Evolutionary conservation across 1,140 invertebrate species (phyloP).

Genomic region (Heliconius himera): DNA sequence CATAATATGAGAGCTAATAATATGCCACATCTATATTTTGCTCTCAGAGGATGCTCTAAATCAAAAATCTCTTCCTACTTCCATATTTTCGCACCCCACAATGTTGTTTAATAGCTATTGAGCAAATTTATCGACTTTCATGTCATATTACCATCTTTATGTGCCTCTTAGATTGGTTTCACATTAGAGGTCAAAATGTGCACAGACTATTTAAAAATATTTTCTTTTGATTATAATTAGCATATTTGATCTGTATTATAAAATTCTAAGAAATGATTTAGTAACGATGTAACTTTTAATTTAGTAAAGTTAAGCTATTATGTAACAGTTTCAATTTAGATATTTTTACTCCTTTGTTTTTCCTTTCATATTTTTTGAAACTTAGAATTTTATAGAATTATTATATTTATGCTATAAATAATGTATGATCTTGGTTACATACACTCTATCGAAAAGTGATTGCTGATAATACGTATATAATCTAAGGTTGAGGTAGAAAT

Average conservation of each 20-base stretch:
- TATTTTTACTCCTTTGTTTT: too few relatives aligned
- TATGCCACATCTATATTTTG: slow-evolving; percentile 27
- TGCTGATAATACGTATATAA: too few relatives aligned
- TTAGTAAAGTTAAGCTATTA: too few relatives aligned
- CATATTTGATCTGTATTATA: neutral
- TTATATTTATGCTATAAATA: too few relatives aligned
- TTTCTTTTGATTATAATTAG: too few relatives aligned
- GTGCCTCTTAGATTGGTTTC: slow-evolving; percentile 56
- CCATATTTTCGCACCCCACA: slow-evolving; percentile 78
- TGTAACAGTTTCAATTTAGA: too few relatives aligned
- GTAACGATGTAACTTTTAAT: too few relatives aligned
- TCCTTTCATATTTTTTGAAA: too few relatives aligned
- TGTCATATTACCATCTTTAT: slow-evolving; percentile 76
- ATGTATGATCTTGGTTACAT: neutral
- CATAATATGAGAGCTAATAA: neutral
- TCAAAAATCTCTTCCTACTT: slow-evolving; percentile 69
- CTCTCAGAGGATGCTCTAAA: slow-evolving; percentile 61
- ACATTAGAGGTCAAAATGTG: slow-evolving; percentile 48
- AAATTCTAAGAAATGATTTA: neutral
- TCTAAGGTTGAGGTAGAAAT: too few relatives aligned
- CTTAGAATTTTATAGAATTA: too few relatives aligned
- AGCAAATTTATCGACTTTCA: slow-evolving; percentile 77
- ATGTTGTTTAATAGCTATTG: slow-evolving; percentile 77
- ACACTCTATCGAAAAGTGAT: too few relatives aligned
- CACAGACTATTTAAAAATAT: neutral